phyloP scores from a whole-genome alignment of 2,113 vertebrate genomes.

The Orycteropus afer region DNA sequence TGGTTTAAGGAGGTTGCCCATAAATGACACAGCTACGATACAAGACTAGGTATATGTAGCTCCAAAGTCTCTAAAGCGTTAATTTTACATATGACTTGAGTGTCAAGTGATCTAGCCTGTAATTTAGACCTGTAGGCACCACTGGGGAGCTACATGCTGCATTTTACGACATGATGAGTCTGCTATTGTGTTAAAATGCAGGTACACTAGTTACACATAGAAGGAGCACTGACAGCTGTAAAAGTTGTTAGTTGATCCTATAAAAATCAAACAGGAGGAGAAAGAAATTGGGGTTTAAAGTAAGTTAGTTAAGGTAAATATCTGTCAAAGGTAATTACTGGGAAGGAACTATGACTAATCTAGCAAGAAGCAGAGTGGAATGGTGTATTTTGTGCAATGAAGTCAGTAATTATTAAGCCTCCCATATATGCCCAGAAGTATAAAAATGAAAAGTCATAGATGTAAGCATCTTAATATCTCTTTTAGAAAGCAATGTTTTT shows the following conservation, averaged over 20 bases:
- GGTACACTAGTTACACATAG: not conserved
- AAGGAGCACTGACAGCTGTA: not conserved
- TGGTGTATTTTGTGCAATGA: not conserved
- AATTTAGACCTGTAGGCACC: not conserved
- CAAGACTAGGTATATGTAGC: not conserved
- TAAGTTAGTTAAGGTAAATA: conserved; percentile 21
- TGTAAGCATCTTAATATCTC: not conserved
- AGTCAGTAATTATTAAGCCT: not conserved
- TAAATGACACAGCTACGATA: not conserved
- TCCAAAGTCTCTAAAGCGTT: not conserved
- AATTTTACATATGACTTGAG: not conserved
- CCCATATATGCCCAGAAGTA: not conserved
- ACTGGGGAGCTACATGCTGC: not conserved
- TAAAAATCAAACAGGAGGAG: not conserved
- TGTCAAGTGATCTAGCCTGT: not conserved
- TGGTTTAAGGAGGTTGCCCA: not conserved
- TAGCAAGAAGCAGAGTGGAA: not conserved
- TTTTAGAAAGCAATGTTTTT: not conserved
- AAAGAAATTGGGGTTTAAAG: conserved; percentile 21
- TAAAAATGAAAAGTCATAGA: not conserved
- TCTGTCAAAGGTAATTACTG: not conserved
- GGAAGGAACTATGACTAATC: not conserved
- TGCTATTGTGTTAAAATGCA: not conserved
- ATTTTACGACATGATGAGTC: not conserved
- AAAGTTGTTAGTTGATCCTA: not conserved